Evolutionary conservation across 2,888 invertebrate genomes (phyloP).

Genomic region (Petrolisthes cinctipes): DNA sequence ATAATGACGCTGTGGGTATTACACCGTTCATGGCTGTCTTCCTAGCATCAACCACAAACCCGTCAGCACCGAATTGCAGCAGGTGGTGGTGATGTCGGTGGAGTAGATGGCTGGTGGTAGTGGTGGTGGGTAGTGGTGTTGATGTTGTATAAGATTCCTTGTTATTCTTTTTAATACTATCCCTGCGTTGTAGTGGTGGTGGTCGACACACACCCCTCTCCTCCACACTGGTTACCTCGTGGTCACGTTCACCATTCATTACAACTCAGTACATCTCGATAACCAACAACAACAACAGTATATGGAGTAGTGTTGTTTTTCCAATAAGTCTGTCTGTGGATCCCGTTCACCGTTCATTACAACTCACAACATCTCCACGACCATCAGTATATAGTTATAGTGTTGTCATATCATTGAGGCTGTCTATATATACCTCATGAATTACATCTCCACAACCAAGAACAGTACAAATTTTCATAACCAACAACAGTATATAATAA

Average conservation of each 20-base stretch:
- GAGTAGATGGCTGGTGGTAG: background rate
- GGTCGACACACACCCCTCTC: too few species aligned
- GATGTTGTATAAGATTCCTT: background rate
- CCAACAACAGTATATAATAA: too few species aligned
- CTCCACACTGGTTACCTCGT: constrained; percentile 40
- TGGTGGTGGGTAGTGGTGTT: background rate
- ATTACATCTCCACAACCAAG: too few species aligned
- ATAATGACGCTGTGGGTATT: too few species aligned
- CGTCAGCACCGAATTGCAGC: constrained; percentile 34
- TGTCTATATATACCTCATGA: too few species aligned
- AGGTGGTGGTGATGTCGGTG: too few species aligned
- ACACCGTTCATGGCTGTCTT: background rate
- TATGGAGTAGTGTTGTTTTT: background rate
- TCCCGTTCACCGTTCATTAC: too few species aligned
- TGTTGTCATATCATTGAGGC: too few species aligned
- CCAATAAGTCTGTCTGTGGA: background rate
- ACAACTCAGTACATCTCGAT: background rate
- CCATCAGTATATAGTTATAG: too few species aligned
- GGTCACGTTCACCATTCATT: constrained; percentile 54
- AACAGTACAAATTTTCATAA: too few species aligned
- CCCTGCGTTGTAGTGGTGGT: background rate
- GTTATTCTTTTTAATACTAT: background rate
- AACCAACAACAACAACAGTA: background rate
- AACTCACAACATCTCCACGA: too few species aligned
- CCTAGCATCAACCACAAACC: constrained; percentile 40